phyloP scores from a whole-genome alignment of 2,797 vertebrate genomes.

The Selene dorsalis region DNA sequence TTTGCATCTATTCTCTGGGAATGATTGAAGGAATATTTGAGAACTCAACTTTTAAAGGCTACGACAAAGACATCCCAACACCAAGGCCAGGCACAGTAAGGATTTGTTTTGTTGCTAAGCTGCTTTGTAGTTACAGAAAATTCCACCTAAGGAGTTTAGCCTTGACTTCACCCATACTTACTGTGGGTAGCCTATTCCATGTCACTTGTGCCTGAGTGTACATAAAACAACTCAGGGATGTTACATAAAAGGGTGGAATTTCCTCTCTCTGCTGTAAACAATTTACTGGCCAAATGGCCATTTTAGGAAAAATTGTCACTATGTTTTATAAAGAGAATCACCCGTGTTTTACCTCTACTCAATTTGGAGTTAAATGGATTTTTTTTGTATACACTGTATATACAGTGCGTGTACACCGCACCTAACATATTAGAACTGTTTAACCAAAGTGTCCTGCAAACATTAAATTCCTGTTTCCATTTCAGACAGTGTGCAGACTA shows the following conservation, averaged over 20 bases:
- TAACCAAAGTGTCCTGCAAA: background rate
- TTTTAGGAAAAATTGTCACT: background rate
- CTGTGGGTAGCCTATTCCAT: too few relatives aligned
- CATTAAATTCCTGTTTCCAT: conserved; percentile 3
- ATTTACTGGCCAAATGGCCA: background rate
- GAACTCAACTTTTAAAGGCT: conserved; percentile 82
- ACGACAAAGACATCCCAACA: conserved; percentile 58
- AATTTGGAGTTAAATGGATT: background rate
- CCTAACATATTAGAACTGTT: background rate
- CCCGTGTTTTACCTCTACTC: background rate
- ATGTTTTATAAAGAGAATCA: background rate
- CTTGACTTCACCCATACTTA: too few relatives aligned
- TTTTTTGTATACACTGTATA: conserved; percentile 3
- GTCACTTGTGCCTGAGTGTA: too few relatives aligned
- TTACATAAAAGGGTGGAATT: conserved; percentile 34
- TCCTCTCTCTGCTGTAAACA: background rate
- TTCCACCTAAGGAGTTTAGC: too few relatives aligned
- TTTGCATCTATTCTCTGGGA: conserved; percentile 82
- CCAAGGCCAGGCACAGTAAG: conserved; percentile 85
- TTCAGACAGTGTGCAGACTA: background rate
- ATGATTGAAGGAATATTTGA: conserved; percentile 82
- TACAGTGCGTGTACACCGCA: background rate
- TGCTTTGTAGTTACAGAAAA: background rate
- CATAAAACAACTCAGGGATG: background rate
- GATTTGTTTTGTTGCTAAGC: conserved; percentile 31